Evolutionary conservation across 2,797 vertebrate species (phyloP).

Genomic region (Antennarius maculatus): DNA sequence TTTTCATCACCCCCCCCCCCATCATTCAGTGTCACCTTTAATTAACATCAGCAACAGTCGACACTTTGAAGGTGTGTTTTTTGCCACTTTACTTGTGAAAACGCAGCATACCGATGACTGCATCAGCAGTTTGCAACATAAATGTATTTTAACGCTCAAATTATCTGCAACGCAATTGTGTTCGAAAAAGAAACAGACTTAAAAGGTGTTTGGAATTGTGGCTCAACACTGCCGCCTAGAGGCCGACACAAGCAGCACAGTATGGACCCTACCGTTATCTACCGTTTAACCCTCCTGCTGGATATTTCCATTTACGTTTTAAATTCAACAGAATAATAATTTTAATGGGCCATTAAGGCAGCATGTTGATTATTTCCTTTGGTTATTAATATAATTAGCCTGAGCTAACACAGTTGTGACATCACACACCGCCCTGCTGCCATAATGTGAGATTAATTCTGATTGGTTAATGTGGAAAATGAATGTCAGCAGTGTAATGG

Average conservation of each 20-base stretch:
- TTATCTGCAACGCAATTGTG: slow-evolving; percentile 37
- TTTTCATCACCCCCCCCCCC: slow-evolving; percentile 36
- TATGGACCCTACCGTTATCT: slow-evolving; percentile 17
- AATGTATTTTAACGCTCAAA: slow-evolving; percentile 44
- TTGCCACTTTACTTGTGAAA: slow-evolving; percentile 52
- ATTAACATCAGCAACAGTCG: slow-evolving; percentile 37
- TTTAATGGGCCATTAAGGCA: slow-evolving; percentile 24
- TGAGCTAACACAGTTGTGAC: slow-evolving; percentile 31
- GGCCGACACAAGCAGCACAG: slow-evolving; percentile 50
- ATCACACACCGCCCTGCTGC: background rate
- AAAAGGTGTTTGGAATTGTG: slow-evolving; percentile 33
- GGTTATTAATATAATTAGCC: slow-evolving; percentile 46
- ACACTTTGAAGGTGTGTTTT: slow-evolving; percentile 50
- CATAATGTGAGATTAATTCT: slow-evolving; percentile 24
- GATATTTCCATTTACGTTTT: slow-evolving; percentile 34
- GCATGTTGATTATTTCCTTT: slow-evolving; percentile 13
- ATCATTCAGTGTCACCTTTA: slow-evolving; percentile 49
- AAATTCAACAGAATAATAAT: slow-evolving; percentile 30
- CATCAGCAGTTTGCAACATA: slow-evolving; percentile 42
- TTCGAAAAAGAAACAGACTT: slow-evolving; percentile 13
- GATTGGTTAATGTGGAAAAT: slow-evolving; percentile 41
- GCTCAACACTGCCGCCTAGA: slow-evolving; percentile 72
- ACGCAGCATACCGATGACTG: slow-evolving; percentile 29
- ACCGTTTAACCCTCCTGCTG: background rate
- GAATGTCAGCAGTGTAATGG: slow-evolving; percentile 43